Base-by-base conservation (phyloP, 1,140 invertebrate species). In the Platyscapa corneri region DNA sequence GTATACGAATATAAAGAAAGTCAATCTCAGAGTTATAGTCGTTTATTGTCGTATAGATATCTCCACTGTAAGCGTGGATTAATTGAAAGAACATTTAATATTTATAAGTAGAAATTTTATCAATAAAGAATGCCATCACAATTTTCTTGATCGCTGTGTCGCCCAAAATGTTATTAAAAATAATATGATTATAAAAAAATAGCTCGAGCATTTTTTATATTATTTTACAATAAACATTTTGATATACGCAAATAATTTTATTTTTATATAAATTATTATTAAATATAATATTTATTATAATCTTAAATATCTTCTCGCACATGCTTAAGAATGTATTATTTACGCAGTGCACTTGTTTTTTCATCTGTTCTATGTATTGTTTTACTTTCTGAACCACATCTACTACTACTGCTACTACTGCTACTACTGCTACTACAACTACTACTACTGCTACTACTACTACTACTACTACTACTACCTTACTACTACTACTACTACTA, bases 311-410 rank as follows among this genome's bases (percentile, higher is more conserved):
- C 34, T 70, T 72, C 14, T 34, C 37, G 90, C 90, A 91, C 88
- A 90, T 88, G 92, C 92, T 93, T 93, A 89, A 90, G 92, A 93
- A 93, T 93, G 91, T 90, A 79, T 86, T 89, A 92, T 92, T 93
- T 92, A 93, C 88, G 92, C 91, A 92, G 89, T 91, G 90, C 91
- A 93, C 91, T 90, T 90, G 84, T 91, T 91, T 93, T 91, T 91
- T 92, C 90, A 90, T 93, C 93, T 93, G 92, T 93, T 93, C 92
- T 93, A 93, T 93, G 93, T 93, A 91, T 92, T 92, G 88, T 93
- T 93, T 93, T 91, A 82, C 89, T 92, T 92, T 93, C 90, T 89
- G 91, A 91, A 89, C 90, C 89, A 91, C 89, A 90, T 89, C 90
- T 89, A 90, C 90, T 90, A 88, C 90, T 90, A 88, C 30, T 67